Evolutionary conservation across 2,888 invertebrate genomes (phyloP).

Genomic region (Ophonus ardosiacus): DNA sequence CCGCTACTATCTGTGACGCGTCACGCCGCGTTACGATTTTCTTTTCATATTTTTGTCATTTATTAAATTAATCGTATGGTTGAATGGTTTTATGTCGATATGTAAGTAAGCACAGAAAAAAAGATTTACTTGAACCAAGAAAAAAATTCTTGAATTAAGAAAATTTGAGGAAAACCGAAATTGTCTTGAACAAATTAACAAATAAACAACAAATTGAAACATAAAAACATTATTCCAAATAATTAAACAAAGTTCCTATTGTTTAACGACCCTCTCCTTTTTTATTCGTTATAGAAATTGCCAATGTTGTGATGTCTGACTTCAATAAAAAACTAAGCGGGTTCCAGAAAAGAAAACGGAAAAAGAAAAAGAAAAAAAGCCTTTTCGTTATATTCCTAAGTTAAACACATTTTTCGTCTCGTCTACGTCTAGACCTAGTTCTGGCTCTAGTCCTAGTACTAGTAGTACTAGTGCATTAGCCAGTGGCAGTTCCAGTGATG

Average conservation of each 20-base stretch:
- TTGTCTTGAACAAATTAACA: constrained; percentile 28
- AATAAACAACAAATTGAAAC: constrained; percentile 20
- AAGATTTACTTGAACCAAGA: not conserved
- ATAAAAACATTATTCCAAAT: not conserved
- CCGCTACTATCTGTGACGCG: constrained; percentile 11
- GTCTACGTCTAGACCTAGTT: constrained; percentile 21
- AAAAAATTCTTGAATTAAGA: constrained; percentile 21
- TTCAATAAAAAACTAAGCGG: constrained; percentile 28
- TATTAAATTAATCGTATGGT: constrained; percentile 18
- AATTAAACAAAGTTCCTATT: not conserved
- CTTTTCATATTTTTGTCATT: constrained; percentile 24
- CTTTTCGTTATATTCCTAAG: not conserved
- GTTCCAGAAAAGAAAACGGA: constrained; percentile 24
- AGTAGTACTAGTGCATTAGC: constrained; percentile 5
- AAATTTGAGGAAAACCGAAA: constrained; percentile 20
- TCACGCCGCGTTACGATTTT: constrained; percentile 9
- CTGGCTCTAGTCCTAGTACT: constrained; percentile 28
- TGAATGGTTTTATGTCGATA: constrained; percentile 28
- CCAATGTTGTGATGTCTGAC: not conserved
- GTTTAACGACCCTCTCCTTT: constrained; percentile 9
- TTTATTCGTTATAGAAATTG: constrained; percentile 14
- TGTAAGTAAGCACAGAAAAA: constrained; percentile 17
- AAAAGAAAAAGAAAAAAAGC: constrained; percentile 9
- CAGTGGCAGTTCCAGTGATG: constrained; percentile 19
- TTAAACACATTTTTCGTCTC: constrained; percentile 24